Percentiles rank a stretch among this genome's conserved stretches.
Evolutionary conservation across 2,888 invertebrate genomes (phyloP).

Genomic region (Pyrrhia umbra): DNA sequence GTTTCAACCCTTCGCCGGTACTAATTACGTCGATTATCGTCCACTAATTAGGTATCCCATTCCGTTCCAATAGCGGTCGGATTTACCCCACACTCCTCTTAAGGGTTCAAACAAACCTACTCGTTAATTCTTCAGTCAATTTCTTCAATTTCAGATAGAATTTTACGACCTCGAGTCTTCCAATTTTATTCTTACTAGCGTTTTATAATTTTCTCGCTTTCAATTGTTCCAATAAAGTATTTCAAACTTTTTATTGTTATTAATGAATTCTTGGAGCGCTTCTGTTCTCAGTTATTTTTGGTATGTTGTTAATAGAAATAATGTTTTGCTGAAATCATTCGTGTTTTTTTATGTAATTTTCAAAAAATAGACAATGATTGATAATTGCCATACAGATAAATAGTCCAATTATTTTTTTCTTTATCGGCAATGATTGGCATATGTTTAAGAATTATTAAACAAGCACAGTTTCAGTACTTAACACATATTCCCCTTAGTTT

Average conservation of each 20-base stretch:
- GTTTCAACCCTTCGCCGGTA: slow-evolving; percentile 41
- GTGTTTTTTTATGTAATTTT: not conserved
- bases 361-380: not conserved
- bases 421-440: too few relatives aligned
- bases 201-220: slow-evolving; percentile 52
- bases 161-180: slow-evolving; percentile 58
- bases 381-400: too few relatives aligned
- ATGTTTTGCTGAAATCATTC: not conserved
- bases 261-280: slow-evolving; percentile 28
- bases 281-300: slow-evolving; percentile 19
- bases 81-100: slow-evolving; percentile 36
- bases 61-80: slow-evolving; percentile 49
- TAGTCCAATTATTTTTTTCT: too few relatives aligned
- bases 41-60: slow-evolving; percentile 61
- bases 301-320: slow-evolving; percentile 6
- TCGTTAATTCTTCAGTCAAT: slow-evolving; percentile 65
- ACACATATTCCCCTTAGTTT: slow-evolving; percentile 3
- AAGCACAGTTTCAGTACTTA: not conserved
- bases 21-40: slow-evolving; percentile 63
- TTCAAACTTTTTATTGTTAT: slow-evolving; percentile 36
- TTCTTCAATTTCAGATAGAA: slow-evolving; percentile 64
- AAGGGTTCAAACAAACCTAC: slow-evolving; percentile 40
- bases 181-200: slow-evolving; percentile 36
- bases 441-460: too few relatives aligned
- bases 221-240: slow-evolving; percentile 42